phyloP scores from a whole-genome alignment of 2,888 invertebrate species.

The Priapulus caudatus region DNA sequence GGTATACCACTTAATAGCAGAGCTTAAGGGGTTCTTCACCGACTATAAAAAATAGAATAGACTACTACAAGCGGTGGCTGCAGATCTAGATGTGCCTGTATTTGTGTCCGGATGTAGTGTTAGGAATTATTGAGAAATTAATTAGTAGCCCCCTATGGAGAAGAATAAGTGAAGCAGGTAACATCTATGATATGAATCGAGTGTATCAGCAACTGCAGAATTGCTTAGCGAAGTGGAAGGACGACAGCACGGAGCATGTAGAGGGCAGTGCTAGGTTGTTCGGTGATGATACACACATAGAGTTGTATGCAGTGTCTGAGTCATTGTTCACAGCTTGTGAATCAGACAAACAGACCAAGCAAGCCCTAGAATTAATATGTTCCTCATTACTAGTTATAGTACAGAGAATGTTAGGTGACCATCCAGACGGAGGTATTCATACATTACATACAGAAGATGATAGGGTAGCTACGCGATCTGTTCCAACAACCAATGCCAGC shows the following conservation, averaged over 20 bases:
- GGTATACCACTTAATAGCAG: too few species aligned
- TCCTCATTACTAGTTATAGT: background rate
- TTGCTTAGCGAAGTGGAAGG: background rate
- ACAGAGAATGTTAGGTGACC: background rate
- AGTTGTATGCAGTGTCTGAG: background rate
- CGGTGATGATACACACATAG: background rate
- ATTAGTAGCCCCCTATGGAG: background rate
- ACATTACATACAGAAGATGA: background rate
- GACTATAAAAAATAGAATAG: background rate
- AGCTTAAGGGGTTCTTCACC: too few species aligned
- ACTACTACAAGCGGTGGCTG: background rate
- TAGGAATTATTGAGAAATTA: background rate
- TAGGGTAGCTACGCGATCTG: background rate
- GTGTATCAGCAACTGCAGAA: conserved; percentile 1
- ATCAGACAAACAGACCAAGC: background rate
- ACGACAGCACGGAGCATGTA: background rate
- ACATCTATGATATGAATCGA: background rate
- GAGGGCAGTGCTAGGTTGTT: conserved; percentile 1
- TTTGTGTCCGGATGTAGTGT: background rate
- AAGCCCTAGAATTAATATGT: conserved; percentile 1
- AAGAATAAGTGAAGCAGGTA: background rate
- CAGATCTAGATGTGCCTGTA: background rate
- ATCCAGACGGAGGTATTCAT: background rate
- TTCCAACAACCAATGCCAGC: background rate
- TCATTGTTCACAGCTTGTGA: background rate